Base-by-base conservation (phyloP, 2,113 vertebrate genomes). In the Pelecanus crispus region DNA sequence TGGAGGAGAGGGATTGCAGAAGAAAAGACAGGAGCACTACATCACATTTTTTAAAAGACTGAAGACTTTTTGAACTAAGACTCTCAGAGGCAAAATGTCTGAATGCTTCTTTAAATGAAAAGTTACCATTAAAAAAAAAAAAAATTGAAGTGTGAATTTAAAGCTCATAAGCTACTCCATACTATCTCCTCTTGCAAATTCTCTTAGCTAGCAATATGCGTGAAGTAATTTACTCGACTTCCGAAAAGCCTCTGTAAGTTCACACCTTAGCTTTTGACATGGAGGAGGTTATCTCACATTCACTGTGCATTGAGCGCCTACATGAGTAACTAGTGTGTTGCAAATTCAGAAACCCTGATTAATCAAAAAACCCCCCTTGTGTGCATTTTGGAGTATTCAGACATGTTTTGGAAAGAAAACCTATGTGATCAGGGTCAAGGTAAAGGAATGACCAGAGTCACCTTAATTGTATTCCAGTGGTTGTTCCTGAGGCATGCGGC, bases 211-310 rank as follows among this genome's bases (percentile, higher is more conserved):
- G 89, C 32, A 81, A 40, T 17, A 59, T 53, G 36, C 81, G 47
- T 96, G 89, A 95, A 96, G 21, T 49, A 71, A 89, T 67, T 91
- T 95, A 91, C 83, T 95, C 86, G 52, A 75, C 56, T 96, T 92
- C 53, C 4, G 24, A 94, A 87, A 81, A 95, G 24, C 65, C 84
- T 84, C 44, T 7, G 9, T 92, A 67, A 92, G 13, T 95, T 95
- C 91, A 75, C 91, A 85, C 81, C 56, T 90, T 85, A 59, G 65
- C 29, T 79, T 70, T 91, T 89, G 61, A 71, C 58, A 55, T 74
- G 77, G 80, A 92, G 91, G 81, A 74, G 40, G 32, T 63, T 95
- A 47, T 92, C 68, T 92, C 65, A 81, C 87, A 52, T 89, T 84
- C 42, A 38, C 56, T 79, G n/a, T 83, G 71, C 36, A 32, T 11